These are phyloP conservation scores for Loripinus fragilis DNA, from an alignment of 2,888 invertebrate genomes.

Conservation along the genomic window DNA sequence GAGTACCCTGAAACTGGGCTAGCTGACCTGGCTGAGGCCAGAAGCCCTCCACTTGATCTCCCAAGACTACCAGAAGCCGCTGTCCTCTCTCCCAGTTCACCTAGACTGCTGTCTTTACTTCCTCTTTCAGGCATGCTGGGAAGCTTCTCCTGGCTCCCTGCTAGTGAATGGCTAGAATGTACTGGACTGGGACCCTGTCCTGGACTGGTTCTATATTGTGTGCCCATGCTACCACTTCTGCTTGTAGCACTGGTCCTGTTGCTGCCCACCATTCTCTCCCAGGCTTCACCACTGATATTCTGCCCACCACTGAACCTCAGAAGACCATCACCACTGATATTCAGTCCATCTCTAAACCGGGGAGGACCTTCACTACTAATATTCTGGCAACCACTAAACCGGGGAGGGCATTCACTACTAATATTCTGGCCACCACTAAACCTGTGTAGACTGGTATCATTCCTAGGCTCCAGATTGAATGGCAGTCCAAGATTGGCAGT, in stretches of 20 bases:
- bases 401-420: too few species aligned
- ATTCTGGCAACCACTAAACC: too few species aligned
- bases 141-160: conserved; percentile 1
- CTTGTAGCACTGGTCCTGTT: conserved; percentile 49
- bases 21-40: not conserved
- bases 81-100: conserved; percentile 38
- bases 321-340: too few species aligned
- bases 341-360: conserved; percentile 2
- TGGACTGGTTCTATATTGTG: conserved; percentile 28
- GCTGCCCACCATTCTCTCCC: conserved; percentile 44
- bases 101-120: conserved; percentile 29
- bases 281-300: conserved; percentile 23
- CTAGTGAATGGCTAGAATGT: not conserved
- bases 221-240: conserved; percentile 43
- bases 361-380: too few species aligned
- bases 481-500: not conserved
- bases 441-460: not conserved
- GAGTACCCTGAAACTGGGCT: conserved; percentile 19
- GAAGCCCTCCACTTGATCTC: conserved; percentile 28
- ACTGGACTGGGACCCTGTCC: conserved; percentile 1
- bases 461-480: not conserved
- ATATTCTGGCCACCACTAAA: conserved; percentile 1
- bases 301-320: conserved; percentile 8
- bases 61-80: conserved; percentile 47
- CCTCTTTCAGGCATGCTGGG: conserved; percentile 4